Conservation (phyloP, 2,888 invertebrate species). For the Nomada fabriciana region DNA sequence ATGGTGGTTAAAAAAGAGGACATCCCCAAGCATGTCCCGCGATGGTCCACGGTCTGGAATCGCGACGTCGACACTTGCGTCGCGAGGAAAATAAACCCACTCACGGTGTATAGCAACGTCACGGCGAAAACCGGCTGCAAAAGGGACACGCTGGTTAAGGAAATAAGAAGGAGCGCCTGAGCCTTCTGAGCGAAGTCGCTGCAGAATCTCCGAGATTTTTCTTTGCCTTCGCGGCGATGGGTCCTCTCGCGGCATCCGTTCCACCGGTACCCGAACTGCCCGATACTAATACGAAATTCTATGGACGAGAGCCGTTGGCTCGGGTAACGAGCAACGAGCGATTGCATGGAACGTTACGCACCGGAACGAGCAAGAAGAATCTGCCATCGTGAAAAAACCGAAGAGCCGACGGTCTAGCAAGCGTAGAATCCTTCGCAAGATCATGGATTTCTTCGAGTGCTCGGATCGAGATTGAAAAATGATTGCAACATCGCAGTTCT, state of each 20-base stretch:
- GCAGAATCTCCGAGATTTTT: slow-evolving; percentile 51
- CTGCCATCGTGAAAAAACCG: background rate
- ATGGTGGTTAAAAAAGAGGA: background rate
- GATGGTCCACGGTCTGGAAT: background rate
- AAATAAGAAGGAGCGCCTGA: slow-evolving; percentile 58
- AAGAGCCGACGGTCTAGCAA: background rate
- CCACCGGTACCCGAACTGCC: background rate
- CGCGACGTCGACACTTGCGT: slow-evolving; percentile 45
- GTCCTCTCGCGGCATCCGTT: slow-evolving; percentile 1
- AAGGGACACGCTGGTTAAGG: slow-evolving; percentile 67
- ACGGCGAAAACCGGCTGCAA: slow-evolving; percentile 66
- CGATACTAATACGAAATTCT: slow-evolving; percentile 41
- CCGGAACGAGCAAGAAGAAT: slow-evolving; percentile 19
- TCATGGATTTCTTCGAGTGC: too few relatives aligned
- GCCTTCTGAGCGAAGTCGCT: slow-evolving; percentile 12
- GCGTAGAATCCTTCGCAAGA: slow-evolving; percentile 1
- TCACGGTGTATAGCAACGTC: slow-evolving; percentile 35
- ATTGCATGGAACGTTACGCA: slow-evolving; percentile 25
- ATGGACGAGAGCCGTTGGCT: slow-evolving; percentile 23
- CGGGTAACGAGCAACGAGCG: slow-evolving; percentile 33
- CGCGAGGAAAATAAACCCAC: slow-evolving; percentile 40
- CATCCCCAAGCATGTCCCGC: slow-evolving; percentile 12
- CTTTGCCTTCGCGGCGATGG: background rate
- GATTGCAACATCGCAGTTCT: too few relatives aligned
- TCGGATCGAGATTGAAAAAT: too few relatives aligned